phyloP scores from a whole-genome alignment of 2,888 invertebrate genomes.

The Microctonus hyperodae region DNA sequence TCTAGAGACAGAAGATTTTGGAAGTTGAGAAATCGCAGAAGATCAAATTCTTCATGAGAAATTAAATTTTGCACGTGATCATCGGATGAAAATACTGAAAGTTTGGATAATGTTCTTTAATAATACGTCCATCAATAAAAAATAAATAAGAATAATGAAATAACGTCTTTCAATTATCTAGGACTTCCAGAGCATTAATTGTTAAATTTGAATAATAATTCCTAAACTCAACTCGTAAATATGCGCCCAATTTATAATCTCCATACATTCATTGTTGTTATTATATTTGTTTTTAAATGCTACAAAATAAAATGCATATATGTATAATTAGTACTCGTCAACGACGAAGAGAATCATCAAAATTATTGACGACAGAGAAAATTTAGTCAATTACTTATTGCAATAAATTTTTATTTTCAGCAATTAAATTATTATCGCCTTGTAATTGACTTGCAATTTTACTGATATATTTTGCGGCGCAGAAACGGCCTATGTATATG shows the following conservation, averaged over 20 bases:
- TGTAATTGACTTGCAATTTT: not conserved
- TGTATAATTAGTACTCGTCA: conserved; percentile 22
- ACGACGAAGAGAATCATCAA: no score
- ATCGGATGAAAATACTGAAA: conserved; percentile 7
- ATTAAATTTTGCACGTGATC: conserved; percentile 3
- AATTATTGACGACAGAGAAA: no score
- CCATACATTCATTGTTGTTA: not conserved
- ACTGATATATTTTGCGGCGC: not conserved
- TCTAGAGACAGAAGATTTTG: conserved; percentile 60
- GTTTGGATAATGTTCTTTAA: conserved; percentile 23
- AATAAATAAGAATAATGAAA: conserved; percentile 12
- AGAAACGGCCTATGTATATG: conserved; percentile 10
- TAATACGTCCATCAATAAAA: conserved; percentile 25
- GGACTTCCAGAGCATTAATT: conserved; percentile 50
- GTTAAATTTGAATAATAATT: conserved; percentile 39
- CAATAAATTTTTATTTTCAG: not conserved
- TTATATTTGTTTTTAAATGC: not conserved
- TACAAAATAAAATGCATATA: not conserved
- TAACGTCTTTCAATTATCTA: conserved; percentile 44
- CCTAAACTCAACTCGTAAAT: conserved; percentile 38
- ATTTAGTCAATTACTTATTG: conserved; percentile 29
- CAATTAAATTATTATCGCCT: conserved; percentile 10
- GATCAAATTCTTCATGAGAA: conserved; percentile 53
- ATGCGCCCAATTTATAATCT: conserved; percentile 6
- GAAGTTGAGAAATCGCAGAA: conserved; percentile 57